These are phyloP conservation scores for Diadromus collaris DNA, from an alignment of 2,888 invertebrate genomes.

Conservation along the genomic window DNA sequence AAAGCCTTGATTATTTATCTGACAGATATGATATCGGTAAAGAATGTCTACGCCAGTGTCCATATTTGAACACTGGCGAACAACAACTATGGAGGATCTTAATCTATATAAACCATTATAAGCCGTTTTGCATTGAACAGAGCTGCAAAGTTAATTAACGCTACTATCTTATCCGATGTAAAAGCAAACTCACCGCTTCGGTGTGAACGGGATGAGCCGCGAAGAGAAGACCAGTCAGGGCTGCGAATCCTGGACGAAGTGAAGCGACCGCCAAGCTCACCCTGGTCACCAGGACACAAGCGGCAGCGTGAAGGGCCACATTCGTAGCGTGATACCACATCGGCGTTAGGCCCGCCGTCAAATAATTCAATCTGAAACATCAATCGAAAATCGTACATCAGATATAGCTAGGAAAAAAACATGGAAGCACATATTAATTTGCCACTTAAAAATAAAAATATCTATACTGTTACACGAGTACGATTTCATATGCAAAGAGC, in stretches of 20 bases:
- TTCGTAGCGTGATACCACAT: constrained; percentile 92
- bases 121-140: not conserved
- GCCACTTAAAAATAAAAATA: too few species aligned
- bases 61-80: too few species aligned
- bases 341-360: constrained; percentile 86
- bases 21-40: not conserved
- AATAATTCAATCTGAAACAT: constrained; percentile 88
- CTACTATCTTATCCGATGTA: not conserved
- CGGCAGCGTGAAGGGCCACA: constrained; percentile 88
- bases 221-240: constrained; percentile 88
- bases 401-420: not conserved
- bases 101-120: too few species aligned
- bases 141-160: not conserved
- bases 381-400: constrained; percentile 47
- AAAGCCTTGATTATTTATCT: not conserved
- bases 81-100: too few species aligned
- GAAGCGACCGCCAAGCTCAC: constrained; percentile 86
- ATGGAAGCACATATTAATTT: not conserved
- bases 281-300: constrained; percentile 87
- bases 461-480: too few species aligned
- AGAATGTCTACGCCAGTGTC: too few species aligned
- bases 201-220: constrained; percentile 94
- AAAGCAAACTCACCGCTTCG: constrained; percentile 89
- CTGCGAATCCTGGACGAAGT: constrained; percentile 86
- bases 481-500: too few species aligned